phyloP scores from a whole-genome alignment of 2,888 invertebrate species.

The Drosophila glabriapex region DNA sequence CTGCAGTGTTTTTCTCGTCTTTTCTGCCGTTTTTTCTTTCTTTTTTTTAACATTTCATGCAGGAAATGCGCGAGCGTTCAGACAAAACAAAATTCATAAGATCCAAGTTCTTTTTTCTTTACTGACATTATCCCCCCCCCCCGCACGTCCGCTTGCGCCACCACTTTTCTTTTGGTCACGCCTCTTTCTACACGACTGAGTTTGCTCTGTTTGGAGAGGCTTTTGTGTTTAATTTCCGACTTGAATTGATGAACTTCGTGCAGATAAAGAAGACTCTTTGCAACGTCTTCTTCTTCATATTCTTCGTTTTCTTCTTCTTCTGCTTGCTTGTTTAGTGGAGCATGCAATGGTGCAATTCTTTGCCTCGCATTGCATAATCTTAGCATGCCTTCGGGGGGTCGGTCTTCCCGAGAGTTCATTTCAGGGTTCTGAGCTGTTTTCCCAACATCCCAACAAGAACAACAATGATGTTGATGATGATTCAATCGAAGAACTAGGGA shows the following conservation, averaged over 20 bases:
- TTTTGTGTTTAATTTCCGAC: conserved; percentile 71
- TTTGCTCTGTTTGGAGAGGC: conserved; percentile 48
- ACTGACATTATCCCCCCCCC: not conserved
- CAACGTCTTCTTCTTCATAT: conserved; percentile 28
- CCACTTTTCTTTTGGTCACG: conserved; percentile 33
- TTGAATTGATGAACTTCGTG: conserved; percentile 80
- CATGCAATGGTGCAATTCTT: conserved; percentile 73
- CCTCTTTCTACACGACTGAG: conserved; percentile 77
- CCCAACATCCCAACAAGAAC: conserved; percentile 4
- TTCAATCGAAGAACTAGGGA: conserved; percentile 56
- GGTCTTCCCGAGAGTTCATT: conserved; percentile 2
- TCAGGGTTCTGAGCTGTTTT: conserved; percentile 16
- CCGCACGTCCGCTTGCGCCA: no score
- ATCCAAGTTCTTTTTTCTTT: conserved; percentile 20
- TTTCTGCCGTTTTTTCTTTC: conserved; percentile 3
- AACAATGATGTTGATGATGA: conserved; percentile 45
- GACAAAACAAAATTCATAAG: conserved; percentile 50
- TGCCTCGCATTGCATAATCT: conserved; percentile 61
- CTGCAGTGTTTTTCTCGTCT: conserved; percentile 15
- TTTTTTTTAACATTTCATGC: conserved; percentile 46
- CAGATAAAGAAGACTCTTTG: conserved; percentile 55
- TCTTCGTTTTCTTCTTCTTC: conserved; percentile 15
- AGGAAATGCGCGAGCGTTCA: conserved; percentile 60
- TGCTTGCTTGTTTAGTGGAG: conserved; percentile 58
- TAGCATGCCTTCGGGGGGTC: conserved; percentile 13